Percentiles rank a stretch among this genome's conserved stretches.
phyloP scores from a whole-genome alignment of 2,888 invertebrate genomes.

The Vanessa cardui region DNA sequence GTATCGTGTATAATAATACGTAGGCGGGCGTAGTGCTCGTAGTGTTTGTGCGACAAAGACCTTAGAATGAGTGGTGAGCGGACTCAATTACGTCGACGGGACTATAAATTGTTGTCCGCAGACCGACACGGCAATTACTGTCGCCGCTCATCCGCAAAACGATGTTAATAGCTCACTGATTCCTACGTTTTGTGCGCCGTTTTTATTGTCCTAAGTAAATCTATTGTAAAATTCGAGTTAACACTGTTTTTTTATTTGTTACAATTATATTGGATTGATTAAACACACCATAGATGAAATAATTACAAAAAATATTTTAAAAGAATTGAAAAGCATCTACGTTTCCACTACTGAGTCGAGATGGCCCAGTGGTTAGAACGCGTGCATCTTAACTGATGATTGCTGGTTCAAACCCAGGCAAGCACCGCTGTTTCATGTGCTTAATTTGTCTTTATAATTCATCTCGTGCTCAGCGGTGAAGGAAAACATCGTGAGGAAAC shows the following conservation, averaged over 20 bases:
- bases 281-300: background rate
- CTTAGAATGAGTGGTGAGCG: conserved; percentile 37
- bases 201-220: conserved; percentile 51
- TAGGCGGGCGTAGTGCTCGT: background rate
- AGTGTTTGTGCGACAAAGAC: conserved; percentile 27
- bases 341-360: too few relatives aligned
- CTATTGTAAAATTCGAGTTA: conserved; percentile 27
- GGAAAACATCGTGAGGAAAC: too few relatives aligned
- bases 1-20: background rate
- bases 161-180: conserved; percentile 78
- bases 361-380: too few relatives aligned
- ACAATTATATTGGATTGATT: background rate
- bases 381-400: too few relatives aligned
- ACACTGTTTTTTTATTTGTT: conserved; percentile 16
- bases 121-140: conserved; percentile 80
- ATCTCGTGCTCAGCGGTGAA: too few relatives aligned
- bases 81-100: conserved; percentile 73
- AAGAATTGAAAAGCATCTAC: too few relatives aligned
- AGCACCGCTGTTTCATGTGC: too few relatives aligned
- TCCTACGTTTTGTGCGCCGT: conserved; percentile 67
- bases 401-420: too few relatives aligned
- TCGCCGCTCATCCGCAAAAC: conserved; percentile 80
- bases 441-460: too few relatives aligned
- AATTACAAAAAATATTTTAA: too few relatives aligned
- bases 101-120: conserved; percentile 77